A percentile compares a stretch with the other conserved stretches of the same genome.
phyloP scores from a whole-genome alignment of 2,888 invertebrate species.

The Coecobrya sp. region DNA sequence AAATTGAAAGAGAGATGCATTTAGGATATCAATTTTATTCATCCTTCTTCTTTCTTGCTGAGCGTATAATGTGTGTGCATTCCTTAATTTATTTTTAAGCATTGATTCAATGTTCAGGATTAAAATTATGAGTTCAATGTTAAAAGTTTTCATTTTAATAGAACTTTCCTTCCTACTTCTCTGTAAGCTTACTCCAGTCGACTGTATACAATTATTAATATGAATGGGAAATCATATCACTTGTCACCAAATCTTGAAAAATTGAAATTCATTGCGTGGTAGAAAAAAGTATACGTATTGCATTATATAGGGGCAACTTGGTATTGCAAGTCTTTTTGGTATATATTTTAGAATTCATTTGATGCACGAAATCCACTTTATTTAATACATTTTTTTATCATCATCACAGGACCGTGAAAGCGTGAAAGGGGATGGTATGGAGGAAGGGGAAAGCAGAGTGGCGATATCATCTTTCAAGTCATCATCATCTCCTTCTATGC shows the following conservation, averaged over 20 bases:
- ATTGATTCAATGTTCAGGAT: slow-evolving; percentile 26
- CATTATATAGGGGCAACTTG: slow-evolving; percentile 31
- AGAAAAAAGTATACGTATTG: slow-evolving; percentile 22
- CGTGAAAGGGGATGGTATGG: slow-evolving; percentile 76
- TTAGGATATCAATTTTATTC: neutral
- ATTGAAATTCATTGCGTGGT: slow-evolving; percentile 64
- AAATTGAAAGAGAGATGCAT: no score
- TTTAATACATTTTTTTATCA: slow-evolving; percentile 74
- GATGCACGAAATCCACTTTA: slow-evolving; percentile 71
- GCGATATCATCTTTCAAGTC: slow-evolving; percentile 77
- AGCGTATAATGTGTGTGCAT: neutral
- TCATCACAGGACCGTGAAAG: slow-evolving; percentile 70
- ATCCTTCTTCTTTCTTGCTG: neutral
- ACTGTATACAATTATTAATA: slow-evolving; percentile 41
- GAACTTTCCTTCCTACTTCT: neutral
- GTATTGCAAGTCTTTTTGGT: slow-evolving; percentile 33
- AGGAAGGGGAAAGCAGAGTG: slow-evolving; percentile 50
- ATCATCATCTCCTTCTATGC: slow-evolving; percentile 66
- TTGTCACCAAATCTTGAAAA: slow-evolving; percentile 72
- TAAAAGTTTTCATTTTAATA: neutral
- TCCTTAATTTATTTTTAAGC: neutral
- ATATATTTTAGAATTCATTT: slow-evolving; percentile 68
- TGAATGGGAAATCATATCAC: slow-evolving; percentile 55
- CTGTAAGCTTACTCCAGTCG: slow-evolving; percentile 5
- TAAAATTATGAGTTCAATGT: slow-evolving; percentile 19